Conservation (phyloP, 1,140 invertebrate species). For the Ips nitidus region DNA sequence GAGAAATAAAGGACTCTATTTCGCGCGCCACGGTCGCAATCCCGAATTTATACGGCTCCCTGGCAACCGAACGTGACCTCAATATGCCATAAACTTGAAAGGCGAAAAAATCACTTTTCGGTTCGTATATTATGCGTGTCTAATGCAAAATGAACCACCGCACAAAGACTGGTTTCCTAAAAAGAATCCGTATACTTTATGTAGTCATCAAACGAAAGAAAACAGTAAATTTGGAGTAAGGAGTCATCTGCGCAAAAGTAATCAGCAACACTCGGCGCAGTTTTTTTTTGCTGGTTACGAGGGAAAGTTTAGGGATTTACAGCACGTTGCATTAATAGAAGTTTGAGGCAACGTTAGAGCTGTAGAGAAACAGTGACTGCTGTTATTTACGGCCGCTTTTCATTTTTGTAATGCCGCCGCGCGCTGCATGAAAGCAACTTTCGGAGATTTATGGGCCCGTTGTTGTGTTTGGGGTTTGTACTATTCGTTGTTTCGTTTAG, state of each 20-base stretch:
- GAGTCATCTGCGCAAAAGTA: background rate
- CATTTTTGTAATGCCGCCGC: too few relatives aligned
- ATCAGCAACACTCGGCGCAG: background rate
- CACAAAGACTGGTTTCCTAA: background rate
- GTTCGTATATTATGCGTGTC: background rate
- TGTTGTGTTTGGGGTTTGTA: too few relatives aligned
- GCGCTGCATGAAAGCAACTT: too few relatives aligned
- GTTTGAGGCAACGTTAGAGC: too few relatives aligned
- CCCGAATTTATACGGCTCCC: constrained; percentile 23
- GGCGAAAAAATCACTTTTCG: background rate
- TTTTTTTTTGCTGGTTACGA: background rate
- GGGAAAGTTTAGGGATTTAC: too few relatives aligned
- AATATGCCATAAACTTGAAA: constrained; percentile 20
- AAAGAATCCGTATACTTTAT: background rate
- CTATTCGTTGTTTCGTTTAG: too few relatives aligned
- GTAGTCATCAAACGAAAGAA: background rate
- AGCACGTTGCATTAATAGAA: too few relatives aligned
- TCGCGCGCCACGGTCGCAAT: constrained; percentile 17
- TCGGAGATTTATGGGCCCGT: too few relatives aligned
- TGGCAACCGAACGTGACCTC: constrained; percentile 21
- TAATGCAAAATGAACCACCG: background rate
- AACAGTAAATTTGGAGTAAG: background rate
- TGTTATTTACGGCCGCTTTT: too few relatives aligned
- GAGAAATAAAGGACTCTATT: constrained; percentile 30
- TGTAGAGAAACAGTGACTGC: too few relatives aligned